Evolutionary conservation across 2,888 invertebrate genomes (phyloP).

Genomic region (Cistogaster globosa): DNA sequence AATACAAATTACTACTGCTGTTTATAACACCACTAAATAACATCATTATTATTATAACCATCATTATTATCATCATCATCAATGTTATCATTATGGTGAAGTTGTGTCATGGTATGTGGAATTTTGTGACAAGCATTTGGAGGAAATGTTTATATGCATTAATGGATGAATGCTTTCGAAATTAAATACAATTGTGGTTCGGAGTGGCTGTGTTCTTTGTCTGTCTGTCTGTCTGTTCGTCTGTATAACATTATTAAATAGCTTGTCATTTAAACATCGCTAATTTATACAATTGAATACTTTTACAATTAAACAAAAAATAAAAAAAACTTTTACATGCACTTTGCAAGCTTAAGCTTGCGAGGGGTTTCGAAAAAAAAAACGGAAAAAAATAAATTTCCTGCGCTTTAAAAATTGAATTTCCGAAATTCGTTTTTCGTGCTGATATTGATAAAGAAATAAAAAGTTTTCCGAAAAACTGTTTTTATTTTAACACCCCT

Average conservation of each 20-base stretch:
- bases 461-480: no score
- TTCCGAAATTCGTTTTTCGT: no score
- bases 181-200: conserved; percentile 51
- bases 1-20: conserved; percentile 63
- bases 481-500: no score
- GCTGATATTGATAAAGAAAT: no score
- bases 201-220: conserved; percentile 16
- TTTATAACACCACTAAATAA: conserved; percentile 37
- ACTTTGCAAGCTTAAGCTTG: conserved; percentile 49
- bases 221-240: not conserved
- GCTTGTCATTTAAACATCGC: conserved; percentile 64
- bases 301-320: no score
- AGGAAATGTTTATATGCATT: conserved; percentile 27
- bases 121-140: conserved; percentile 34
- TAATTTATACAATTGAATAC: conserved; percentile 70
- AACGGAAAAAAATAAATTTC: not conserved
- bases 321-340: conserved; percentile 34
- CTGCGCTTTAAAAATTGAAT: no score
- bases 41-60: not conserved
- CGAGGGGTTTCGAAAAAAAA: not conserved
- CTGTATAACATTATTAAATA: conserved; percentile 58
- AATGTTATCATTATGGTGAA: conserved; percentile 4
- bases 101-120: conserved; percentile 39
- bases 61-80: not conserved
- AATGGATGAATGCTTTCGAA: conserved; percentile 47